Evolutionary conservation across 2,888 invertebrate species (phyloP).

Genomic region (Cancer borealis): DNA sequence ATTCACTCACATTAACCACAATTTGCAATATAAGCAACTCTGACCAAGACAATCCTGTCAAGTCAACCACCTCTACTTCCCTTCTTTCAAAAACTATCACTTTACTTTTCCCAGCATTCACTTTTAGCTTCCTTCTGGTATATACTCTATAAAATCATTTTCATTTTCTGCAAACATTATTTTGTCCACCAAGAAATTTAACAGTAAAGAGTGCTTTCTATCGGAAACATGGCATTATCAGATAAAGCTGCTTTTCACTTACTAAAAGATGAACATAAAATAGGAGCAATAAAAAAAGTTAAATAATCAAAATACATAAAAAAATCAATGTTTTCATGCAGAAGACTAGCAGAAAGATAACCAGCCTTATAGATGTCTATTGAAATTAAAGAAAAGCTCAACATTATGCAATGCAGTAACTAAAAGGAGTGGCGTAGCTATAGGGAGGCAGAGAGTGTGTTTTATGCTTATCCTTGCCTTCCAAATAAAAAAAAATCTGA

Average conservation of each 20-base stretch:
- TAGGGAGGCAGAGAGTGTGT: not conserved
- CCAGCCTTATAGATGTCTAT: not conserved
- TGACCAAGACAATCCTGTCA: not conserved
- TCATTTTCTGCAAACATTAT: too few relatives aligned
- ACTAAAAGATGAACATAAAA: not conserved
- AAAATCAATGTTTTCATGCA: not conserved
- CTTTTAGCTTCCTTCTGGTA: too few relatives aligned
- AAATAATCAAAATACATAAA: not conserved
- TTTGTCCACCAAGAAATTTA: not conserved
- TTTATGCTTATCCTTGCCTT: not conserved
- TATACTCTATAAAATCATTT: too few relatives aligned
- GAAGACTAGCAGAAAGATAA: not conserved
- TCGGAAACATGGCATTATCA: not conserved
- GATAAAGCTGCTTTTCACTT: not conserved
- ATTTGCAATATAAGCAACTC: not conserved
- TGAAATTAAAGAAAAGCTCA: not conserved
- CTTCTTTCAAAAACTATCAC: too few relatives aligned
- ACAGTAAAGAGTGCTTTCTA: not conserved
- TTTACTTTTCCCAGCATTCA: too few relatives aligned
- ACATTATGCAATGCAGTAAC: not conserved
- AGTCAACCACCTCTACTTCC: too few relatives aligned
- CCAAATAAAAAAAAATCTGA: not conserved
- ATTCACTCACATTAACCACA: not conserved
- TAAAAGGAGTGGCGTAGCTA: constrained; percentile 9
- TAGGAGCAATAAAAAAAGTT: not conserved